Evolutionary conservation across 2,888 invertebrate genomes (phyloP), one percentile per base, ranked within the genome.

Genomic region (Tetrapedia diversipes): DNA sequence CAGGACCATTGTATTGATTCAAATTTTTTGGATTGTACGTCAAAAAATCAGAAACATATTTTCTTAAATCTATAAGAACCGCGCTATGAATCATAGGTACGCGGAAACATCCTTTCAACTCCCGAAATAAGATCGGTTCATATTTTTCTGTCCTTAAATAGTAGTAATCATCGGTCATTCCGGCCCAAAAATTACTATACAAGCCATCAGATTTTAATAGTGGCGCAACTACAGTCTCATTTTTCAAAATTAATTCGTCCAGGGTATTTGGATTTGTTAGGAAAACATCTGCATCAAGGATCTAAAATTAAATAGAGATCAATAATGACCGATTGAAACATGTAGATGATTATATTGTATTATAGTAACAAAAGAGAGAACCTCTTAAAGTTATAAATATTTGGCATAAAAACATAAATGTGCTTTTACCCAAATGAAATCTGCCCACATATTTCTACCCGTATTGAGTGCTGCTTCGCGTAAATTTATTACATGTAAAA

Each of bases 151-250:
- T 97, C 86, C 98, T 93, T 81, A 94, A 92, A 89, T 97, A 97
- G 90, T 98, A 96, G 89, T 96, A 98, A 77, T 96, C 94, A 0
- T 94, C 93, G 0, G 96, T 95, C 97, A 99, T 98, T 4, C 96
- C 98, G 85, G 96, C 96, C 99, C 99, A 99, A 92, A 97, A 99
- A 92, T 99, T 99, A 22, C 98, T 97, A 91, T 98, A 99, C 43
- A 96, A 92, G 16, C 97, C 96, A 74, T 97, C 96, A 0, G 98
- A 97, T 65, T 95, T 93, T 37, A 99, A 92, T 95, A 98, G 95
- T 0, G 99, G 98, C 0, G 98, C 96, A 3, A 95, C 94, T 11
- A 98, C 93, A 3, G 94, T 93, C 16, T 94, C 87, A 43, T 94
- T 93, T 82, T 95, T 95, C 0, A 89, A 88, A 0, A 97, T 94